phyloP scores from a whole-genome alignment of 2,888 invertebrate species.

The Odontothrips loti region DNA sequence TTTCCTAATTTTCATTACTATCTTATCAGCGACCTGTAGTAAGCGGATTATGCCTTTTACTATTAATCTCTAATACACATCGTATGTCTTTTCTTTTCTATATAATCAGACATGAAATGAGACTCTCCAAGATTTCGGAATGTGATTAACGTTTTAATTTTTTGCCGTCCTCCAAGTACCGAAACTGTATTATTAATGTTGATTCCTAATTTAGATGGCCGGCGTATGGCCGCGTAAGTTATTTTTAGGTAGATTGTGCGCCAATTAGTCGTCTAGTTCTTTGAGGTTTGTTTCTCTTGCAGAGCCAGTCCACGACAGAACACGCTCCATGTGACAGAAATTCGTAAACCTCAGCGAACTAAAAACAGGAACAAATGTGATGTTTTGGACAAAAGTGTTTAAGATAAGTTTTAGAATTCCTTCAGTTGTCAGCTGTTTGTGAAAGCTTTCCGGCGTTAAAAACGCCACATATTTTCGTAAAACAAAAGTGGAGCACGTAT shows the following conservation, averaged over 20 bases:
- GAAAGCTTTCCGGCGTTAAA: background rate
- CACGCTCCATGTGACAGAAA: background rate
- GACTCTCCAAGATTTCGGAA: background rate
- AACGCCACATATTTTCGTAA: constrained; percentile 8
- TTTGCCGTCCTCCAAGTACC: constrained; percentile 5
- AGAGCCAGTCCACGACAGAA: background rate
- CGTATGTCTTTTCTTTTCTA: too few relatives aligned
- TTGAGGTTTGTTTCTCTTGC: background rate
- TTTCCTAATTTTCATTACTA: too few relatives aligned
- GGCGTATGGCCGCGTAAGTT: too few relatives aligned
- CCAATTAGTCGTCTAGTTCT: background rate
- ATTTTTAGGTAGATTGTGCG: background rate
- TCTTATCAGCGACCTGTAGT: too few relatives aligned
- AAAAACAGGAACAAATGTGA: background rate
- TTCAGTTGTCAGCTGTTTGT: background rate
- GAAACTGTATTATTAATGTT: background rate
- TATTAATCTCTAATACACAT: too few relatives aligned
- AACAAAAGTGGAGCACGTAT: background rate
- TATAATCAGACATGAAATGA: too few relatives aligned
- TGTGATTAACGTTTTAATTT: background rate
- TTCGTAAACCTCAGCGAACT: background rate
- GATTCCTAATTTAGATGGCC: too few relatives aligned
- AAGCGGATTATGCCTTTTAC: too few relatives aligned
- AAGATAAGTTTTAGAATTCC: background rate
- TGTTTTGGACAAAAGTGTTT: constrained; percentile 4